phyloP scores from a whole-genome alignment of 2,797 vertebrate species.

The Melanotaenia boesemani region DNA sequence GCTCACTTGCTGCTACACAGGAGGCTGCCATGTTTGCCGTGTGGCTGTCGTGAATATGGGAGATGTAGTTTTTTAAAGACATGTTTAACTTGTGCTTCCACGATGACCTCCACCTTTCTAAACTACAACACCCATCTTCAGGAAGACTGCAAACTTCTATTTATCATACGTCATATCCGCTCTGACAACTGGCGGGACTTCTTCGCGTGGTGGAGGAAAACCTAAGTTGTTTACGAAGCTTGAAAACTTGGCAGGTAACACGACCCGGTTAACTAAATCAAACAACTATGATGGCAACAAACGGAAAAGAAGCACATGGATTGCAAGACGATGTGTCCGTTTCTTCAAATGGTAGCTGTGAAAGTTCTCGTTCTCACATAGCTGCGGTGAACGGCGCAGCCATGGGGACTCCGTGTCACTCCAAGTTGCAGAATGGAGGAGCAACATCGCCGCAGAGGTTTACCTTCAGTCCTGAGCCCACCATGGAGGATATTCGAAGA shows the following conservation, averaged over 20 bases:
- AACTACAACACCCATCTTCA: conserved; percentile 71
- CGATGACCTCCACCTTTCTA: rapidly evolving
- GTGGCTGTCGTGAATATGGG: conserved; percentile 10
- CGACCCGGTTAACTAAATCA: not conserved
- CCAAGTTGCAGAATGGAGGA: conserved; percentile 39
- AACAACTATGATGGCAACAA: conserved; percentile 68
- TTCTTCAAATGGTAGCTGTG: conserved; percentile 9
- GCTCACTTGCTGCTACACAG: conserved; percentile 40
- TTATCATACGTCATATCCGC: conserved; percentile 48
- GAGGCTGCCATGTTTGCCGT: conserved; percentile 77
- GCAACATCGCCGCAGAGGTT: conserved; percentile 45
- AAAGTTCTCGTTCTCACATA: not conserved
- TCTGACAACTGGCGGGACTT: conserved; percentile 68
- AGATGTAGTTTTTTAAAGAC: conserved; percentile 71
- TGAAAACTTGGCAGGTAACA: not conserved
- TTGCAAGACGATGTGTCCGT: not conserved
- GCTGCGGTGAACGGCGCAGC: conserved; percentile 25
- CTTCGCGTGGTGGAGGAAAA: not conserved
- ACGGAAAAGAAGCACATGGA: conserved; percentile 26
- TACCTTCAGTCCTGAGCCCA: conserved; percentile 78
- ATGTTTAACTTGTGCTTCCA: rapidly evolving
- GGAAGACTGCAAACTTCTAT: not conserved
- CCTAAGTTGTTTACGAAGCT: not conserved
- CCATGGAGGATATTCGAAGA: conserved; percentile 82
- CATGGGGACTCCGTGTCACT: rapidly evolving